Conservation (phyloP, 2,797 vertebrate species). For the Phrynocephalus forsythii region DNA sequence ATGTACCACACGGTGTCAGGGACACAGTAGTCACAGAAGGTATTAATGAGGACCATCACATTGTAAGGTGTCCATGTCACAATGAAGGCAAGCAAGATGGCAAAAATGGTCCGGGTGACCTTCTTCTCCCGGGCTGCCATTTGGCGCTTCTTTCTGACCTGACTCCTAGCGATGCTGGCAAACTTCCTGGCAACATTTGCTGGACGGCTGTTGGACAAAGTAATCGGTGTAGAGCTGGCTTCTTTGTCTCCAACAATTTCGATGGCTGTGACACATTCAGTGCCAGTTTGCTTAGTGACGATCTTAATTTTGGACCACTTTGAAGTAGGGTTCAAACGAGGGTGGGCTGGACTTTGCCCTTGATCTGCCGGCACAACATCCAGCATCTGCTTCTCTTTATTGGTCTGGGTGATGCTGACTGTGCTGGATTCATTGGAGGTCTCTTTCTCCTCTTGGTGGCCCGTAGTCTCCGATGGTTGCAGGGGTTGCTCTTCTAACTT, state of each 20-base stretch:
- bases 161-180: constrained; percentile 96
- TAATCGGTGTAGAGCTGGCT: constrained; percentile 81
- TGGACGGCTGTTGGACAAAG: constrained; percentile 86
- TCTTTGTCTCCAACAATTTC: constrained; percentile 92
- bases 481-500: constrained; percentile 83
- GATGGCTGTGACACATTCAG: constrained; percentile 94
- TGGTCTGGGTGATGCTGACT: constrained; percentile 85
- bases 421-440: constrained; percentile 90
- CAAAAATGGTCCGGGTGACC: constrained; percentile 97
- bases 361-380: constrained; percentile 79
- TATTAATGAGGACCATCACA: constrained; percentile 93
- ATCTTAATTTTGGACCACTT: constrained; percentile 99
- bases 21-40: constrained; percentile 86
- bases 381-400: constrained; percentile 83
- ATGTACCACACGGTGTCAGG: constrained; percentile 84
- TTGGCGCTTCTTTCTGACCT: constrained; percentile 96
- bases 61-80: constrained; percentile 98
- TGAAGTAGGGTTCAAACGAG: constrained; percentile 78
- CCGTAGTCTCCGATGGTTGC: constrained; percentile 71
- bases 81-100: constrained; percentile 95
- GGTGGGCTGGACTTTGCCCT: constrained; percentile 71
- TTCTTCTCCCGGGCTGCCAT: constrained; percentile 98
- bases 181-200: constrained; percentile 94
- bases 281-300: constrained; percentile 94
- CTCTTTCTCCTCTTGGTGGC: constrained; percentile 79